Conservation (phyloP, 2,113 vertebrate genomes). For the Thryonomys swinderianus region DNA sequence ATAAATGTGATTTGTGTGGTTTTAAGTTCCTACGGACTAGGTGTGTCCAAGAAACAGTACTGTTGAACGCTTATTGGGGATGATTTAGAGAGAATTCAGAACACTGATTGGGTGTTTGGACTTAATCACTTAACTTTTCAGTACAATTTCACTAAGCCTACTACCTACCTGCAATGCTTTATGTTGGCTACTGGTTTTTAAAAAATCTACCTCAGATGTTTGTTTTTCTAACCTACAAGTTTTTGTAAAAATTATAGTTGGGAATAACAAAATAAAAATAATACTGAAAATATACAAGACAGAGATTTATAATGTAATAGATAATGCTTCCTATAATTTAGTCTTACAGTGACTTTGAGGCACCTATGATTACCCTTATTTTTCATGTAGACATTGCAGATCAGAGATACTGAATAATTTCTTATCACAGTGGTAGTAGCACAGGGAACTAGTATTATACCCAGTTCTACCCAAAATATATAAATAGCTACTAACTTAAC, state of each 20-base stretch:
- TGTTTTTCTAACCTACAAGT: not conserved
- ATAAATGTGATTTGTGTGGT: not conserved
- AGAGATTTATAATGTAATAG: not conserved
- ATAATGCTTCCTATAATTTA: not conserved
- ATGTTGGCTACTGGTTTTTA: not conserved
- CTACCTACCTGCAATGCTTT: not conserved
- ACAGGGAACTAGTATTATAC: not conserved
- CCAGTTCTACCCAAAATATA: not conserved
- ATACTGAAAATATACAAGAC: not conserved
- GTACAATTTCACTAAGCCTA: not conserved
- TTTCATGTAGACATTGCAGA: slow-evolving; percentile 20
- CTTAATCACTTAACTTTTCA: not conserved
- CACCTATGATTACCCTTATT: not conserved
- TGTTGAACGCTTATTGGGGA: not conserved
- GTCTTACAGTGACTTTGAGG: not conserved
- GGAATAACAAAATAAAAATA: not conserved
- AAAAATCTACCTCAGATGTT: not conserved
- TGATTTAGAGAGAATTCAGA: not conserved
- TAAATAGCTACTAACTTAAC: not conserved
- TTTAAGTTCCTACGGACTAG: not conserved
- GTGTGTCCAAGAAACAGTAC: not conserved
- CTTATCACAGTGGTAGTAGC: not conserved
- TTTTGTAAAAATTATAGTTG: not conserved
- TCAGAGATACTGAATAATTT: not conserved
- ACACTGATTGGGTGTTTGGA: not conserved